Conservation (phyloP, 1,140 invertebrate genomes). For the Battus philenor region DNA sequence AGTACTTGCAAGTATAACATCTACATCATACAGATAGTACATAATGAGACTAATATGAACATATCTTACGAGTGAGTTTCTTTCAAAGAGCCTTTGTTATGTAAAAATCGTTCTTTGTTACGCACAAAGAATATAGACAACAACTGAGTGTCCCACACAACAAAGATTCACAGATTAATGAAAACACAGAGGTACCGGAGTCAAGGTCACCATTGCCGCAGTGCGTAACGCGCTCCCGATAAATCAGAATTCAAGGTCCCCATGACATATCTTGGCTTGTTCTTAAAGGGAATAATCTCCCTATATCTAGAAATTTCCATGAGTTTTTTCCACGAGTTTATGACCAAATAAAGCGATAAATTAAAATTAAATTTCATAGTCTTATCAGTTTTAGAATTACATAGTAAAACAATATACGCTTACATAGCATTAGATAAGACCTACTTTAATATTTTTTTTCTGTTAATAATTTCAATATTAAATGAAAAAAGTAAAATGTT, state of each 20-base stretch:
- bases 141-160: background rate
- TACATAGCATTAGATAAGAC: too few species aligned
- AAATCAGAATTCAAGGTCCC: constrained; percentile 34
- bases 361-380: background rate
- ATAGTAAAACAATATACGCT: constrained; percentile 1
- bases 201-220: constrained; percentile 39
- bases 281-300: constrained; percentile 9
- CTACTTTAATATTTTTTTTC: too few species aligned
- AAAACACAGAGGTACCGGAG: constrained; percentile 18
- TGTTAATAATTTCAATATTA: too few species aligned
- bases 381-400: constrained; percentile 6
- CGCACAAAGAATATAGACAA: constrained; percentile 2
- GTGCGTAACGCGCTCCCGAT: constrained; percentile 39
- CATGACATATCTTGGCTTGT: constrained; percentile 14
- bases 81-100: too few species aligned
- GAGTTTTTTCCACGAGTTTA: background rate
- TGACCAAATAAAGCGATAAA: constrained; percentile 32
- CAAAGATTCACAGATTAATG: constrained; percentile 17
- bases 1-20: too few species aligned
- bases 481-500: too few species aligned
- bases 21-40: too few species aligned
- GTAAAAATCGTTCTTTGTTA: too few species aligned
- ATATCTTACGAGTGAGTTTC: too few species aligned
- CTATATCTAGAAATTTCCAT: constrained; percentile 8
- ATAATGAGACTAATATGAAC: too few species aligned